Conservation (phyloP, 2,797 vertebrate genomes). For the Sitta carolinensis region DNA sequence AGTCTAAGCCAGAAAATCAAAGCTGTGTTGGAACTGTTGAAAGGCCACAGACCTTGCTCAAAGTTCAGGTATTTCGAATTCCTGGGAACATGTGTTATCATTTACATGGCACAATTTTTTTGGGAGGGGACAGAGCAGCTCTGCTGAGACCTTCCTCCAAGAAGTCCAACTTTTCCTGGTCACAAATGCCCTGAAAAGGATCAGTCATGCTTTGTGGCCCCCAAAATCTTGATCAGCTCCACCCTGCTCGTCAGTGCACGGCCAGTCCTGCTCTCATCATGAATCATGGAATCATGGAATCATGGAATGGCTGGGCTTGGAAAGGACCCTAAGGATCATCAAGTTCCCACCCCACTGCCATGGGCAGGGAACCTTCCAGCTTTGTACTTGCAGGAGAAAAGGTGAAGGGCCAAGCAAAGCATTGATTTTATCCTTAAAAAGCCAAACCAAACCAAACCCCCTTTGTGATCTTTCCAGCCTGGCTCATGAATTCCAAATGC, state of each 20-base stretch:
- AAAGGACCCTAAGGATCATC: neutral
- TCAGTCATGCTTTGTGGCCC: neutral
- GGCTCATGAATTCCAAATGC: neutral
- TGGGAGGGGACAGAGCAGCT: neutral
- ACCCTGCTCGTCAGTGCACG: neutral
- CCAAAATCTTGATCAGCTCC: neutral
- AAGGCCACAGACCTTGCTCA: constrained; percentile 48
- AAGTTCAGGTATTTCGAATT: constrained; percentile 50
- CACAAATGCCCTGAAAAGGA: neutral
- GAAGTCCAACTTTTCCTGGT: neutral
- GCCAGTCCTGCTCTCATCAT: neutral
- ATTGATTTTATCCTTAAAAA: neutral
- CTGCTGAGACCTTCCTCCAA: neutral
- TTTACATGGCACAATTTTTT: neutral
- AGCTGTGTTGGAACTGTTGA: constrained; percentile 63
- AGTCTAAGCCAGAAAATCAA: constrained; percentile 53
- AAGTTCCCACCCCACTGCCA: neutral
- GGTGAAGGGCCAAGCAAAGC: neutral
- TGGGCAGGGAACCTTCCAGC: neutral
- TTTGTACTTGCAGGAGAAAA: neutral
- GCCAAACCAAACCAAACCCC: neutral
- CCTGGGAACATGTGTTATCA: neutral
- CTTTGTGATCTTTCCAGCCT: neutral
- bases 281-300: accelerated
- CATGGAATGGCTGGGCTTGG: neutral